phyloP scores from a whole-genome alignment of 2,113 vertebrate species.

The Oryzias celebensis region DNA sequence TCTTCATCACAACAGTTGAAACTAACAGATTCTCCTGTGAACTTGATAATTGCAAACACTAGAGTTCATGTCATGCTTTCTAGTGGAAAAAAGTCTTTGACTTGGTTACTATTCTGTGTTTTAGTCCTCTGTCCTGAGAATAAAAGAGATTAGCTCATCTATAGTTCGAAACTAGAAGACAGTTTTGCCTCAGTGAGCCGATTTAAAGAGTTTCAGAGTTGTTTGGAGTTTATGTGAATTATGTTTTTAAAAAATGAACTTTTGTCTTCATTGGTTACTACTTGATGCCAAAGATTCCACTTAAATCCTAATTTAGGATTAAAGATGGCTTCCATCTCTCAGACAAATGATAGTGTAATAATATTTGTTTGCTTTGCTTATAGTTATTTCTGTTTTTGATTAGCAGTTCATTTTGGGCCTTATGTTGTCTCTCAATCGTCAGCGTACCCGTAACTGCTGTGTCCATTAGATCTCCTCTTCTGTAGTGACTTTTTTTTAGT shows the following conservation, averaged over 20 bases:
- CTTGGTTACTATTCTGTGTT: slow-evolving; percentile 38
- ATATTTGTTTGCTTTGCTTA: slow-evolving; percentile 40
- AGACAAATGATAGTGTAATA: slow-evolving; percentile 41
- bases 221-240: no score
- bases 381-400: slow-evolving; percentile 48
- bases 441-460: slow-evolving; percentile 35
- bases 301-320: neutral
- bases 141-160: slow-evolving; percentile 30
- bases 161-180: slow-evolving; percentile 9
- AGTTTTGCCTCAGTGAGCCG: slow-evolving; percentile 5
- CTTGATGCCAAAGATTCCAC: slow-evolving; percentile 22
- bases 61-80: slow-evolving; percentile 15
- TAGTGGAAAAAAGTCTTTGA: slow-evolving; percentile 3
- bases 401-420: slow-evolving; percentile 28
- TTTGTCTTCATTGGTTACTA: neutral
- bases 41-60: neutral
- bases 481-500: no score
- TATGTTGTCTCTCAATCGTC: slow-evolving; percentile 36
- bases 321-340: slow-evolving; percentile 25
- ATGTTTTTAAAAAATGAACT: no score
- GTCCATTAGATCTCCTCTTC: no score
- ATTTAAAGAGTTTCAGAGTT: neutral
- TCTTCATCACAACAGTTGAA: neutral
- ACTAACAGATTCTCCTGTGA: neutral
- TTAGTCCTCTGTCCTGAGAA: slow-evolving; percentile 35